Base-by-base conservation (phyloP, 2,797 vertebrate species). In the Antrozous pallidus region DNA sequence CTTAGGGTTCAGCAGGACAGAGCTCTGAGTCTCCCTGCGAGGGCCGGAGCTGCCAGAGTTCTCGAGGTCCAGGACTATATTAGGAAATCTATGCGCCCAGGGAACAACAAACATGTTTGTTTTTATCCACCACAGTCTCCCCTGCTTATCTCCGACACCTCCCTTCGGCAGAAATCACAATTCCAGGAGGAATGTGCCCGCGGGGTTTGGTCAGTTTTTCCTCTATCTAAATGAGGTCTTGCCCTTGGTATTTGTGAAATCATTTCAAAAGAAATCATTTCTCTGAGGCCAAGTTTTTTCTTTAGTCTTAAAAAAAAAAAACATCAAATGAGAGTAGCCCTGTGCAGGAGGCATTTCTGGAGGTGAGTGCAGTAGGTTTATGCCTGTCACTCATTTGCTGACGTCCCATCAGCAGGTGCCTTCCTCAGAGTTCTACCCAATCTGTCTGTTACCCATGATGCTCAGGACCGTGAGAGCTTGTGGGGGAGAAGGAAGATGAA, bases 221-320 rank as follows among this genome's bases (percentile, higher is more conserved):
- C 40, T 92, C 36, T 87, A 18, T 86, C 88, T 94, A 75, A 94
- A 61, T 86, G 88, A 97, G 94, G 93, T 95, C 93, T 96, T 90
- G 74, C 78, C 74, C 77, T 93, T 95, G 89, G 90, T 90, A 95
- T 96, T 95, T 96, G 88, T 95, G 94, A 96, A 96, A 82, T 95
- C 84, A 86, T 94, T 95, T 94, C 47, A 94, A 85, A 95, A 94
- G 74, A 95, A 90, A 92, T 69, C 17, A 7, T 86, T 92, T 95
- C 75, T 90, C 78, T 77, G 75, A 93, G 61, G 71, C 71, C 73
- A 90, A 61, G 28, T 61, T 61, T 61, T 28, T 58, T 26, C 22
- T 61, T 31, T 14, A 14, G 58, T 14, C 58, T 61, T 28, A 4
- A 58, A 58, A 61, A 58, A 56, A 58, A 61, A 79, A 91, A 70